Percentiles rank a stretch among this genome's conserved stretches.
Evolutionary conservation across 30 jellyfish, hydroid and myxozoan species (phyloP).

Genomic region (Turritopsis dohrnii): DNA sequence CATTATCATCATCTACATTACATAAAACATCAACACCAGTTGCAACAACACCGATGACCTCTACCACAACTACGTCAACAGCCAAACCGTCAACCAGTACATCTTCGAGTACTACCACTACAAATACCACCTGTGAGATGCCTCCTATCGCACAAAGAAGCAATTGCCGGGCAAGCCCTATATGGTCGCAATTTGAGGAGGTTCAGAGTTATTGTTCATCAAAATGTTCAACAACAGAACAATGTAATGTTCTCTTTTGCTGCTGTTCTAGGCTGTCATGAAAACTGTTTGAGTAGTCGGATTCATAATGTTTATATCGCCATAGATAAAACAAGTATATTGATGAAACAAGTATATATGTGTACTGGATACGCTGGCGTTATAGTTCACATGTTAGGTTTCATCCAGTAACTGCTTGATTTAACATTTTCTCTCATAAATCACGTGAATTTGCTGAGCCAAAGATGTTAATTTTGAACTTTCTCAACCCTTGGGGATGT

Average conservation of each 20-base stretch:
- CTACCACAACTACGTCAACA: not conserved
- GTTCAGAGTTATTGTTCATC: not conserved
- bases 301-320: too few species aligned
- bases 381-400: too few species aligned
- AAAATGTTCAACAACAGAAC: not conserved
- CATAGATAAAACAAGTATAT: too few species aligned
- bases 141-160: not conserved
- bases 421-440: too few species aligned
- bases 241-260: not conserved
- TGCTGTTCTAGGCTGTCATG: not conserved
- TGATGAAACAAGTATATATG: too few species aligned
- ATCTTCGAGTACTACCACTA: not conserved
- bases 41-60: not conserved
- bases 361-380: too few species aligned
- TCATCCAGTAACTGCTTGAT: too few species aligned
- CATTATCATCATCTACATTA: not conserved
- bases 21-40: not conserved
- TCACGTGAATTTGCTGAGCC: too few species aligned
- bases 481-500: too few species aligned
- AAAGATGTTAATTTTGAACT: too few species aligned
- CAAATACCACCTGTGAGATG: not conserved
- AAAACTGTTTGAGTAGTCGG: too few species aligned
- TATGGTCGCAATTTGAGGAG: not conserved
- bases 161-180: not conserved
- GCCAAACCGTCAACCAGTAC: too few species aligned